Evolutionary conservation across 2,888 invertebrate species (phyloP).

Genomic region (Drosophila kuntzei): DNA sequence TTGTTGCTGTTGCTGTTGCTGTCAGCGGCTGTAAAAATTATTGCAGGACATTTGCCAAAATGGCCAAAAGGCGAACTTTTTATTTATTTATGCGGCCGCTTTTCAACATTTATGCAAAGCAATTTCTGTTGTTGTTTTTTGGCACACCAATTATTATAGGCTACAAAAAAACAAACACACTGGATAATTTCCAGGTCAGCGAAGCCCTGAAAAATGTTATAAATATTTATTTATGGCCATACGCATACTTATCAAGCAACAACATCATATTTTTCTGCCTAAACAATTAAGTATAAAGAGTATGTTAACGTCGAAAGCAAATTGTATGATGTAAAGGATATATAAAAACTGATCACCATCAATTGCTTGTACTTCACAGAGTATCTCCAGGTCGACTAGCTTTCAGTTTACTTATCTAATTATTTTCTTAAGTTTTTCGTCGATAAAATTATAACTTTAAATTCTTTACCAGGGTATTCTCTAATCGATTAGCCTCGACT

Average conservation of each 20-base stretch:
- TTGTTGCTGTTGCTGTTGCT: slow-evolving; percentile 33
- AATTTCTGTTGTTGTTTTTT: slow-evolving; percentile 22
- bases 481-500: too few relatives aligned
- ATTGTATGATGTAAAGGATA: neutral
- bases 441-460: too few relatives aligned
- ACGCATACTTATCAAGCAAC: slow-evolving; percentile 21
- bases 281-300: neutral
- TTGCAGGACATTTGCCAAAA: slow-evolving; percentile 75
- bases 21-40: slow-evolving; percentile 71
- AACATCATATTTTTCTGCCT: neutral
- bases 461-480: too few relatives aligned
- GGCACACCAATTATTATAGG: slow-evolving; percentile 56
- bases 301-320: neutral
- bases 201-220: slow-evolving; percentile 14
- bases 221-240: slow-evolving; percentile 49
- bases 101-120: slow-evolving; percentile 55
- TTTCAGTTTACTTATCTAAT: neutral
- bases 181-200: slow-evolving; percentile 50
- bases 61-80: slow-evolving; percentile 63
- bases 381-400: too few relatives aligned
- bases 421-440: neutral
- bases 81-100: slow-evolving; percentile 50
- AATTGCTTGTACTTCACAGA: neutral
- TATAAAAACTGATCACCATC: neutral
- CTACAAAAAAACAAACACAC: slow-evolving; percentile 22